These are phyloP conservation scores for Margarornis squamiger DNA, from an alignment of 2,797 vertebrate genomes.

Conservation along the genomic window DNA sequence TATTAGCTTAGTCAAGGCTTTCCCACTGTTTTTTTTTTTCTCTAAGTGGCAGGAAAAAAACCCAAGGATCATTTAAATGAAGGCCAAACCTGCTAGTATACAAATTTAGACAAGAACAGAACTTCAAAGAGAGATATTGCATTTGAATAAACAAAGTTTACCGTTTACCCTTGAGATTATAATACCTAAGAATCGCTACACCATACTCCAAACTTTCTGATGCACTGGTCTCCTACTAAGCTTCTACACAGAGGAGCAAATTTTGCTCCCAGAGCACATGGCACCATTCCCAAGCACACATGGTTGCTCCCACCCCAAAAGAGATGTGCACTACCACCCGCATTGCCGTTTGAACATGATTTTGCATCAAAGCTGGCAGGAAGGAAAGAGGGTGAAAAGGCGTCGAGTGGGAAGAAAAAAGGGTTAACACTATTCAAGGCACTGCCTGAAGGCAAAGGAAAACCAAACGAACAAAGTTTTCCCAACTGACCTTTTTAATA, in stretches of 20 bases:
- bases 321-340: accelerated
- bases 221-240: not conserved
- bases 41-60: not conserved
- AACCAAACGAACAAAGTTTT: conserved; percentile 13
- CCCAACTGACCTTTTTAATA: conserved; percentile 71
- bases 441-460: conserved; percentile 51
- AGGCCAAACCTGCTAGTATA: conserved; percentile 50
- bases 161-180: conserved; percentile 3
- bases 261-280: not conserved
- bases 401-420: not conserved
- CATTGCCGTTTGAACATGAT: not conserved
- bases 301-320: not conserved
- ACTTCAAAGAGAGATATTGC: conserved; percentile 22
- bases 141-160: conserved; percentile 63
- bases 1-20: conserved; percentile 25
- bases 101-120: conserved; percentile 37
- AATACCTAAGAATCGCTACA: not conserved
- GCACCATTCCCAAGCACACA: not conserved
- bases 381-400: not conserved
- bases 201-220: not conserved
- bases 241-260: not conserved
- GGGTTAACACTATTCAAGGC: conserved; percentile 24
- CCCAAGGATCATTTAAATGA: conserved; percentile 53
- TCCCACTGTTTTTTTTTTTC: conserved; percentile 4
- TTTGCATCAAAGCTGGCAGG: not conserved